Conservation (phyloP, 2,113 vertebrate species). For the Gallinago media region DNA sequence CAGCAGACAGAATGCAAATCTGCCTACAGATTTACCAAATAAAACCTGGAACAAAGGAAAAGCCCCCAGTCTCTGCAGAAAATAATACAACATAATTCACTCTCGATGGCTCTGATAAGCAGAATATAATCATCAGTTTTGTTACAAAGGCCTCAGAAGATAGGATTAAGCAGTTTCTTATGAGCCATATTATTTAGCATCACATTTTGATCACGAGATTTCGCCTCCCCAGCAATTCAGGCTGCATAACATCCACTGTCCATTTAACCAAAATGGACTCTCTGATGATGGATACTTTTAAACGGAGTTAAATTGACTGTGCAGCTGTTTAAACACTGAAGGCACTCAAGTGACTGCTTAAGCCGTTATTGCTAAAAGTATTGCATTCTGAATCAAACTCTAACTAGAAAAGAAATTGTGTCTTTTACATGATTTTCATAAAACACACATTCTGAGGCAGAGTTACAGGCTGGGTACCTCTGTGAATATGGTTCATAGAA, state of each 20-base stretch:
- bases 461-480: not conserved
- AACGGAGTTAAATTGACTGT: not conserved
- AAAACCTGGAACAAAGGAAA: not conserved
- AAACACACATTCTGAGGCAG: not conserved
- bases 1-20: not conserved
- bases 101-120: not conserved
- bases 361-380: not conserved
- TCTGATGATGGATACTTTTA: not conserved
- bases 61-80: not conserved
- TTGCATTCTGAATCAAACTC: not conserved
- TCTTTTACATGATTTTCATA: not conserved
- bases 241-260: not conserved
- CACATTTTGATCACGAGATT: not conserved
- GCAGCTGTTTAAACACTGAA: conserved; percentile 30
- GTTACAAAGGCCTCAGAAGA: not conserved
- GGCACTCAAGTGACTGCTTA: not conserved
- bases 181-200: not conserved
- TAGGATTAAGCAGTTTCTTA: not conserved
- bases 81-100: not conserved
- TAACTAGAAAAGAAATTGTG: not conserved
- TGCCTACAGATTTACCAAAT: not conserved
- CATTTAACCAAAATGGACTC: not conserved
- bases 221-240: not conserved
- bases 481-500: not conserved
- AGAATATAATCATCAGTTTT: not conserved